Evolutionary conservation across 2,113 vertebrate genomes (phyloP).

Genomic region (Urocitellus parryii): DNA sequence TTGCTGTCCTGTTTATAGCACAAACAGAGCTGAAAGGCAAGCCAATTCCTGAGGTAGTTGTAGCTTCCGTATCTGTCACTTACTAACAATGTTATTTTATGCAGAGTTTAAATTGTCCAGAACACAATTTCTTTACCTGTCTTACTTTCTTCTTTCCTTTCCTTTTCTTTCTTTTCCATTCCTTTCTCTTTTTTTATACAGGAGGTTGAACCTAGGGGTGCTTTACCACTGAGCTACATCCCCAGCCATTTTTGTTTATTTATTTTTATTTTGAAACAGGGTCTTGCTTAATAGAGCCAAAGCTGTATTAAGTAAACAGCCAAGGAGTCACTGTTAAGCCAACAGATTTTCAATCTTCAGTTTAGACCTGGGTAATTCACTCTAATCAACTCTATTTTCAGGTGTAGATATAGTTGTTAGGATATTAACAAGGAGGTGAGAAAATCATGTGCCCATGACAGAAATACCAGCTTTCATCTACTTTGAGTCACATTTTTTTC

Average conservation of each 20-base stretch:
- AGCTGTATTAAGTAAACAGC: too few relatives aligned
- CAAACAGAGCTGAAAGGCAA: not conserved
- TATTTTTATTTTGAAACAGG: too few relatives aligned
- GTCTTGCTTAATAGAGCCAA: too few relatives aligned
- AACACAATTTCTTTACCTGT: not conserved
- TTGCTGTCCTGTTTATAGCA: not conserved
- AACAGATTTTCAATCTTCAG: too few relatives aligned
- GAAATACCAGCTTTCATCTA: not conserved
- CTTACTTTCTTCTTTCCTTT: not conserved
- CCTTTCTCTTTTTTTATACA: too few relatives aligned
- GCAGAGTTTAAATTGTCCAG: constrained; percentile 24
- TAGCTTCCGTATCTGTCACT: not conserved
- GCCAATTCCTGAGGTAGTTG: not conserved
- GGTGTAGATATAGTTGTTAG: too few relatives aligned
- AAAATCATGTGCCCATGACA: not conserved
- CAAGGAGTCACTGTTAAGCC: too few relatives aligned
- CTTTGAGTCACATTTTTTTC: not conserved
- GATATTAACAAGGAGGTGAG: not conserved
- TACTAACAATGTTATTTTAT: not conserved
- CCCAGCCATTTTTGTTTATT: too few relatives aligned
- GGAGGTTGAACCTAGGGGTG: too few relatives aligned
- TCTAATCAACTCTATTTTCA: not conserved
- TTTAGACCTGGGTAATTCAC: too few relatives aligned
- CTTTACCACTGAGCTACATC: too few relatives aligned
- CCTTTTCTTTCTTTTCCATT: not conserved